Conservation (phyloP, 2,888 invertebrate genomes). For the Agonopterix alstromeriana region DNA sequence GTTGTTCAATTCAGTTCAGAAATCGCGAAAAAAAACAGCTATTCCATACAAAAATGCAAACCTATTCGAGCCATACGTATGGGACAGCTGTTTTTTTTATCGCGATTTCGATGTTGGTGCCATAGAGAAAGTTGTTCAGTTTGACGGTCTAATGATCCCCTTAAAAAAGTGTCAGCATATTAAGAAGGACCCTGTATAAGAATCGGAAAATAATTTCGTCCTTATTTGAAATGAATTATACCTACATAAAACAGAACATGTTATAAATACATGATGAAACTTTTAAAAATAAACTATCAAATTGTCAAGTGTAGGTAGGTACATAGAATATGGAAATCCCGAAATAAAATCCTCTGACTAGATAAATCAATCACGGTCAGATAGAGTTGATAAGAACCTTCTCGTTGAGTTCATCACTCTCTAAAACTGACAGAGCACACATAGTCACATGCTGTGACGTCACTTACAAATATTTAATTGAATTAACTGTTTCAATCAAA, state of each 20-base stretch:
- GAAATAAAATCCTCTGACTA: constrained; percentile 11
- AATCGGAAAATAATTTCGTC: too few relatives aligned
- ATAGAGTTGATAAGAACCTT: constrained; percentile 39
- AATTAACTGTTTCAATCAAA: constrained; percentile 31
- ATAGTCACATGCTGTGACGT: constrained; percentile 58
- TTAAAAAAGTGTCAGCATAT: too few relatives aligned
- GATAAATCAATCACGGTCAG: constrained; percentile 66
- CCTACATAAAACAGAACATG: neutral
- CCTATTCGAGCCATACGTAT: too few relatives aligned
- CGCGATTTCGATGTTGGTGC: too few relatives aligned
- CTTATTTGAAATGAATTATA: too few relatives aligned
- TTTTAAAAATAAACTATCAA: neutral
- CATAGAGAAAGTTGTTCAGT: neutral
- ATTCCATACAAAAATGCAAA: neutral
- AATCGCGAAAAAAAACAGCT: neutral
- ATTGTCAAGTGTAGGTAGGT: neutral
- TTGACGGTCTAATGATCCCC: too few relatives aligned
- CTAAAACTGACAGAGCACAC: constrained; percentile 25
- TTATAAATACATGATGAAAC: neutral
- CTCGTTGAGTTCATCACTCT: constrained; percentile 39
- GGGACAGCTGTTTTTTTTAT: too few relatives aligned
- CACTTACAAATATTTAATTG: constrained; percentile 33
- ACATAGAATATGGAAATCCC: constrained; percentile 1
- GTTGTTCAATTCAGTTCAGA: too few relatives aligned
- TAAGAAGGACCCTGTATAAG: too few relatives aligned